Evolutionary conservation across 2,888 invertebrate species (phyloP).

Genomic region (Penaeus monodon): DNA sequence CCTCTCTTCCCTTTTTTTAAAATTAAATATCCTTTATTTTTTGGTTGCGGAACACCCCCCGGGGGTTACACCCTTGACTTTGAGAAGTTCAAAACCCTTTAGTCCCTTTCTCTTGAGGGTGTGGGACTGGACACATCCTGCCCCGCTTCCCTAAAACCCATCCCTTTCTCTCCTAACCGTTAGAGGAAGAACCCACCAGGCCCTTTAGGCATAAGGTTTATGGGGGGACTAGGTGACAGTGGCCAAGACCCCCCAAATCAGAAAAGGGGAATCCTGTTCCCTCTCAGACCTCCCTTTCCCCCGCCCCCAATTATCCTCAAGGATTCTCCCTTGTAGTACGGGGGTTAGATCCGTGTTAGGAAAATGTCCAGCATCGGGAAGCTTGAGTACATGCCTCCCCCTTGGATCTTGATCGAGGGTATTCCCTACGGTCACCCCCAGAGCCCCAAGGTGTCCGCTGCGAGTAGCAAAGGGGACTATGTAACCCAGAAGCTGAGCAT

Average conservation of each 20-base stretch:
- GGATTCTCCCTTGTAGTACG: slow-evolving; percentile 86
- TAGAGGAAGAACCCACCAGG: slow-evolving; percentile 95
- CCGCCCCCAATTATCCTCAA: slow-evolving; percentile 5
- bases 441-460: slow-evolving; percentile 85
- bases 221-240: background rate
- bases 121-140: too few relatives aligned
- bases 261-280: background rate
- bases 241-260: background rate
- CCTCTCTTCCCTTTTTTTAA: too few relatives aligned
- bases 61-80: too few relatives aligned
- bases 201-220: slow-evolving; percentile 80
- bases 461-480: slow-evolving; percentile 82
- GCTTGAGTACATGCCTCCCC: slow-evolving; percentile 77
- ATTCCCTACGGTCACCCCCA: slow-evolving; percentile 87
- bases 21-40: too few relatives aligned
- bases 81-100: too few relatives aligned
- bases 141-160: too few relatives aligned
- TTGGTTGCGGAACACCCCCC: too few relatives aligned
- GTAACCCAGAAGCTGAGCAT: slow-evolving; percentile 97
- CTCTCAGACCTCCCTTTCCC: slow-evolving; percentile 2
- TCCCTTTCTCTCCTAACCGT: slow-evolving; percentile 71
- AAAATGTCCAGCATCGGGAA: slow-evolving; percentile 90
- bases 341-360: slow-evolving; percentile 96
- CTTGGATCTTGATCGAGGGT: slow-evolving; percentile 80
- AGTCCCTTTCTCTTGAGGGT: too few relatives aligned